phyloP scores from a whole-genome alignment of 2,113 vertebrate species.

The Fulica atra region DNA sequence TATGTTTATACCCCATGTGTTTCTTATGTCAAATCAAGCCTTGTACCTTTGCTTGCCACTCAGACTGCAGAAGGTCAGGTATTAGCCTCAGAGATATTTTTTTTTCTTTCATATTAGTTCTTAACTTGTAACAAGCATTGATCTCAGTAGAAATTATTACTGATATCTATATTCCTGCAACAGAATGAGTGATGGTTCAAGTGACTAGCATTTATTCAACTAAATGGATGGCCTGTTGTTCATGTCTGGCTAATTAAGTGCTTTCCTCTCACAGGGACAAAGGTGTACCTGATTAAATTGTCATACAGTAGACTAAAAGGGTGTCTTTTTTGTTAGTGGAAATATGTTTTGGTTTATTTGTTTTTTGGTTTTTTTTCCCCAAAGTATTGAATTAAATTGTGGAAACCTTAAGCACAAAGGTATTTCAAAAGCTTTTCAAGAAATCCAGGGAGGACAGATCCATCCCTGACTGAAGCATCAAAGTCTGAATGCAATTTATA shows the following conservation, averaged over 20 bases:
- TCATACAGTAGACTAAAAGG: background rate
- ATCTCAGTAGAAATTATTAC: background rate
- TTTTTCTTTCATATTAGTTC: background rate
- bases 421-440: background rate
- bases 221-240: background rate
- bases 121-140: background rate
- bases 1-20: background rate
- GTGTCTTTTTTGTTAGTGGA: rapidly evolving
- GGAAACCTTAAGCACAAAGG: background rate
- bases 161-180: background rate
- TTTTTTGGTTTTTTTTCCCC: background rate
- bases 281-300: background rate
- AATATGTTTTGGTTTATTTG: background rate
- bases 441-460: background rate
- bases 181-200: background rate
- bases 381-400: background rate
- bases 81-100: background rate
- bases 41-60: background rate
- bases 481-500: background rate
- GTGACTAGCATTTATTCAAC: background rate
- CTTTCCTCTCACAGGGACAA: background rate
- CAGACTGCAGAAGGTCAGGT: background rate
- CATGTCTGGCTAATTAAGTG: background rate
- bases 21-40: background rate
- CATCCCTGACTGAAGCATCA: background rate